Conservation (phyloP, 2,797 vertebrate genomes). For the Octomys mimax region DNA sequence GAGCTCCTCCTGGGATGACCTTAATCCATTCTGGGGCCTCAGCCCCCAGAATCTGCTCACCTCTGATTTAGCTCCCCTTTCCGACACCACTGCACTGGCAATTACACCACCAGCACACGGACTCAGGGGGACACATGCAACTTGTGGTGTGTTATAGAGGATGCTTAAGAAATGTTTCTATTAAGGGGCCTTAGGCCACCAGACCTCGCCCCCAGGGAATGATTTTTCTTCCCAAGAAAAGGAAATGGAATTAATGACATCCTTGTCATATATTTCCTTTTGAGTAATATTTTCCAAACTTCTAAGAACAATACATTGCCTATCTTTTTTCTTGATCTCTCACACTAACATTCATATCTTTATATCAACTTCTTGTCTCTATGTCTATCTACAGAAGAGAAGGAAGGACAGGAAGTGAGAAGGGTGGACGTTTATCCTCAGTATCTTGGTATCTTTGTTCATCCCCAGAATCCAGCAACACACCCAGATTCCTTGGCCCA, state of each 20-base stretch:
- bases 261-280: background rate
- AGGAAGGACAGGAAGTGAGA: background rate
- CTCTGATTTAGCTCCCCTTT: background rate
- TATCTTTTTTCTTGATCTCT: conserved; percentile 12
- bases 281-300: background rate
- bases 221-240: conserved; percentile 32
- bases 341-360: background rate
- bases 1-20: background rate
- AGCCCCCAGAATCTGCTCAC: background rate
- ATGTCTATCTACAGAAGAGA: background rate
- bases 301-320: background rate
- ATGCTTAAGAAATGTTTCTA: conserved; percentile 14
- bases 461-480: background rate
- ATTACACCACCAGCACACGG: too few relatives aligned
- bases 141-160: background rate
- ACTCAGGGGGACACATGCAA: background rate
- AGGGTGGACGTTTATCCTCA: background rate
- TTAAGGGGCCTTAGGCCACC: background rate
- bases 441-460: background rate
- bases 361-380: background rate
- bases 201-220: background rate
- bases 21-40: background rate
- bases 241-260: background rate
- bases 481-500: background rate
- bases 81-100: background rate